Base-by-base conservation (phyloP, 2,888 invertebrate genomes). In the Terebella lapidaria region DNA sequence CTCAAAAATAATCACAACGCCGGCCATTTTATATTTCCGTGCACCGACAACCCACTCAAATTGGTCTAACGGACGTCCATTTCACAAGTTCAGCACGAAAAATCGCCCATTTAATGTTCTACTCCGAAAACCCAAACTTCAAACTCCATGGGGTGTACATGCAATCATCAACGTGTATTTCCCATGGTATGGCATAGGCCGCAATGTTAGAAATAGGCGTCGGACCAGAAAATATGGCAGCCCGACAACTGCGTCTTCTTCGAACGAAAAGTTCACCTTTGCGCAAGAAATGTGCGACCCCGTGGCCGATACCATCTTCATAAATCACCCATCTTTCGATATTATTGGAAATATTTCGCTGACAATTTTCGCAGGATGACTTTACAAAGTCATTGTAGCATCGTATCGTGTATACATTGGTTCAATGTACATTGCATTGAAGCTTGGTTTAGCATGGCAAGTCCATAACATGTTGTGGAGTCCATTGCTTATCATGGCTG, bases 191-290 rank as follows among this genome's bases (percentile, higher is more conserved):
- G 35, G 35, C 35, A 35, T 15, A 35, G 18, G 35, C 35, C 35
- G 35, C 35, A 15, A n/a, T n/a, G n/a, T n/a, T n/a, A n/a, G n/a
- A n/a, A n/a, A n/a, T n/a, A n/a, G n/a, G n/a, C n/a, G n/a, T n/a
- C n/a, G n/a, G n/a, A n/a, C n/a, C n/a, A n/a, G 49, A 49, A 22
- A 49, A 49, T 22, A 22, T n/a, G 24, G 49, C 22, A 15, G 49
- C 10, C 42, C 10, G 24, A 5, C 18, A 22, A 5, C 49, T 10
- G 22, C 18, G 49, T 49, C n/a, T 53, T 53, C 22, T 15, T 53
- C 53, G 53, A 53, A 26, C 26, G 25, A 5, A 53, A 53, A 53
- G 26, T 53, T 53, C 53, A 53, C 53, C 53, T 53, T 53, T 22
- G 47, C 26, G 42, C 42, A 35, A 35, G 42, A 35, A 35, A 35